These are phyloP conservation scores for Columba livia DNA, from an alignment of 2,113 vertebrate genomes.

Conservation along the genomic window DNA sequence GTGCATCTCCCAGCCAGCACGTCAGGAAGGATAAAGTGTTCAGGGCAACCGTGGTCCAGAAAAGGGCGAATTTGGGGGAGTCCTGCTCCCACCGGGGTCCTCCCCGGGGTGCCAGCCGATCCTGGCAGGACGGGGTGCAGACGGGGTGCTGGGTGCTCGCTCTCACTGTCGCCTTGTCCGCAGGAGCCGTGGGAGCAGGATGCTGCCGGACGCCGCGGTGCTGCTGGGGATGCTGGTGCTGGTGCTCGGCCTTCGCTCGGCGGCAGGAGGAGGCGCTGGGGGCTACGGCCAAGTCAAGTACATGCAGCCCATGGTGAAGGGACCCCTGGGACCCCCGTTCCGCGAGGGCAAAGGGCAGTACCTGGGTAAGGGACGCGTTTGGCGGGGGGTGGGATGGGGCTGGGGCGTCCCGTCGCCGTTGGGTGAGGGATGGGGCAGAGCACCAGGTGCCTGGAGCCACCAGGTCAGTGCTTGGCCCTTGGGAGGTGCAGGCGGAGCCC, in stretches of 20 bases:
- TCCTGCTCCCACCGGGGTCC: rapidly evolving
- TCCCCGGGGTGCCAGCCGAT: not conserved
- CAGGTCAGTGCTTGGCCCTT: not conserved
- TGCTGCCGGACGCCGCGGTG: slow-evolving; percentile 20
- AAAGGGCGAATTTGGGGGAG: not conserved
- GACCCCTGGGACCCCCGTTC: slow-evolving; percentile 94
- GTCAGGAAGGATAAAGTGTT: rapidly evolving
- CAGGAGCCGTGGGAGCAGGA: slow-evolving; percentile 49
- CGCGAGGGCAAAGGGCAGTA: slow-evolving; percentile 98
- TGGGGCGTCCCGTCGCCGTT: rapidly evolving
- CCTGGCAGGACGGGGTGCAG: rapidly evolving
- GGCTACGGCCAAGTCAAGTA: slow-evolving; percentile 94
- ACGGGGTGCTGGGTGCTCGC: rapidly evolving
- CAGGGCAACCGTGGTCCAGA: not conserved
- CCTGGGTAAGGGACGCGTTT: slow-evolving; percentile 81
- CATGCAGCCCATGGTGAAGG: slow-evolving; percentile 97
- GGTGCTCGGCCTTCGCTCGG: slow-evolving; percentile 39
- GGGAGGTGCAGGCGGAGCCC: not conserved
- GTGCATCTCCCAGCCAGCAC: rapidly evolving
- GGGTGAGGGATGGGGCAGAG: no score
- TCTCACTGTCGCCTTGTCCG: not conserved
- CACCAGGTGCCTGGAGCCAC: not conserved
- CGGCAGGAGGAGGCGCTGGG: slow-evolving; percentile 76
- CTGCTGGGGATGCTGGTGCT: slow-evolving; percentile 71
- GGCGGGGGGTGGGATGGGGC: rapidly evolving